Evolutionary conservation across 2,797 vertebrate genomes (phyloP).

Genomic region (Nannoperca obscura): DNA sequence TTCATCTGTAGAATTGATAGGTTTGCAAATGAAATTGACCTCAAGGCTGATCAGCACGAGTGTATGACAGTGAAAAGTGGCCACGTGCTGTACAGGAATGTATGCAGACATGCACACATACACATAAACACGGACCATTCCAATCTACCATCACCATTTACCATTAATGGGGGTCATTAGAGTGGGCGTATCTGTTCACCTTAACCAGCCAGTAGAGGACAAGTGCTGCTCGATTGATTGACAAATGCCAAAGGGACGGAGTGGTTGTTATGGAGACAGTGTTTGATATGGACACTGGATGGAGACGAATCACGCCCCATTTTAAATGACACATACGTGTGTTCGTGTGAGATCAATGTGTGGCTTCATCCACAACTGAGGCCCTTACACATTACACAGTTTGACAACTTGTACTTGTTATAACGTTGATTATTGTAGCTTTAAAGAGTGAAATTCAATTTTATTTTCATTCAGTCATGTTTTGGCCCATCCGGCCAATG

Average conservation of each 20-base stretch:
- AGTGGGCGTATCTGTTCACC: conserved; percentile 56
- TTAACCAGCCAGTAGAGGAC: conserved; percentile 59
- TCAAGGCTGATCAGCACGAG: conserved; percentile 13
- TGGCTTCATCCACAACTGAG: no score
- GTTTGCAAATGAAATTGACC: conserved; percentile 57
- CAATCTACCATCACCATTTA: conserved; percentile 26
- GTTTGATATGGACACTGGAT: conserved; percentile 24
- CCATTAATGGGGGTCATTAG: conserved; percentile 40
- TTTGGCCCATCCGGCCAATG: not conserved
- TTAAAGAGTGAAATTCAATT: not conserved
- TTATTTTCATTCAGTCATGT: not conserved
- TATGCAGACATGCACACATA: not conserved
- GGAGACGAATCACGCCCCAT: conserved; percentile 12
- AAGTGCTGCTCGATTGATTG: conserved; percentile 38
- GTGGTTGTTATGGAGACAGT: conserved; percentile 44
- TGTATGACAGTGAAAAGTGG: not conserved
- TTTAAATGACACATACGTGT: conserved; percentile 18
- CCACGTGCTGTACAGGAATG: not conserved
- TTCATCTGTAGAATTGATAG: conserved; percentile 47
- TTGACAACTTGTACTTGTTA: not conserved
- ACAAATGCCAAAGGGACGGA: conserved; percentile 23
- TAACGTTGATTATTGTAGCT: not conserved
- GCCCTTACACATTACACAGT: not conserved
- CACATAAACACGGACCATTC: conserved; percentile 18
- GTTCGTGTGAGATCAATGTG: not conserved